These are phyloP conservation scores for Ganaspis sp. DNA, from an alignment of 1,140 invertebrate species.

Conservation along the genomic window DNA sequence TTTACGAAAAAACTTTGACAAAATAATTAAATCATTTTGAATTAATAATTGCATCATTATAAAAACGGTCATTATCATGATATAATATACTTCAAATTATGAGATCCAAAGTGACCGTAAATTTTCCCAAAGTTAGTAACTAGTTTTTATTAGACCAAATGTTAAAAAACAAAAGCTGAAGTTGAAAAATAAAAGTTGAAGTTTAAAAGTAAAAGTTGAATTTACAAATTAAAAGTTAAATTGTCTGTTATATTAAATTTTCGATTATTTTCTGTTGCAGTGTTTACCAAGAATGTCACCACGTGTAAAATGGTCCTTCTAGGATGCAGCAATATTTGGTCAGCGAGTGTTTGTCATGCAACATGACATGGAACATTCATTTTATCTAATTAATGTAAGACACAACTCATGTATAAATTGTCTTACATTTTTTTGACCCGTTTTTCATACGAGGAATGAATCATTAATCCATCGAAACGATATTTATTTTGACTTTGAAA, in stretches of 20 bases:
- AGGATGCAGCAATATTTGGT: slow-evolving; percentile 40
- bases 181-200: too few relatives aligned
- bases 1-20: too few relatives aligned
- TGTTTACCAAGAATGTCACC: slow-evolving; percentile 41
- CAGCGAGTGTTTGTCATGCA: slow-evolving; percentile 39
- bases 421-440: slow-evolving; percentile 9
- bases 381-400: slow-evolving; percentile 49
- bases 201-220: too few relatives aligned
- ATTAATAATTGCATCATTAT: too few relatives aligned
- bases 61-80: too few relatives aligned
- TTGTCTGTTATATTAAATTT: not conserved
- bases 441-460: slow-evolving; percentile 29
- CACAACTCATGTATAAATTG: slow-evolving; percentile 49
- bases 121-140: too few relatives aligned
- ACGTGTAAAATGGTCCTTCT: slow-evolving; percentile 14
- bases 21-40: too few relatives aligned
- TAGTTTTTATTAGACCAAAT: too few relatives aligned
- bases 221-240: too few relatives aligned
- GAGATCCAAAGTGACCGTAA: too few relatives aligned
- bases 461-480: slow-evolving; percentile 29
- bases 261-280: slow-evolving; percentile 38
- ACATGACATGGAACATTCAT: slow-evolving; percentile 45
- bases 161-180: too few relatives aligned
- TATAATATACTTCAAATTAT: too few relatives aligned
- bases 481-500: slow-evolving; percentile 30